Evolutionary conservation across 1,140 invertebrate species (phyloP), one percentile per base, ranked within the genome.

Genomic region (Leptopilina clavipes): DNA sequence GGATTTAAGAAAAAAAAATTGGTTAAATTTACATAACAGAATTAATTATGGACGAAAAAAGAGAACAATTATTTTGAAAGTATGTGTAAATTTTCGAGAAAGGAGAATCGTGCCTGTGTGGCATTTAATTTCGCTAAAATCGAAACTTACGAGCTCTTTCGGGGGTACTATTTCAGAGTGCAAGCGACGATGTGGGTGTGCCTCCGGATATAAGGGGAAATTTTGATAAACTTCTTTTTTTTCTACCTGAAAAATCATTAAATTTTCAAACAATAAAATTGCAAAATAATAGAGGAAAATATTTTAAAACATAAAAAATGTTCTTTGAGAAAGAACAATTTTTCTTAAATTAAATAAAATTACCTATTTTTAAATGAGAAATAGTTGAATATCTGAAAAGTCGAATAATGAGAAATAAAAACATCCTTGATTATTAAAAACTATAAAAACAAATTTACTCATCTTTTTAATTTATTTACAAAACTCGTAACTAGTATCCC

Each of bases 91-190:
- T 74, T 71, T n/a, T 54, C 52, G 17, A 18, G 18, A 19, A 17
- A 19, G 70, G 25, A 75, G 71, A 45, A 43, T 22, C 25, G 56
- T 56, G 43, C 45, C 72, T 54, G 48, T 54, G 40, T 48, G 54
- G 45, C 72, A 1, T 81, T 77, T 87, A 83, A 84, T 83, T 81
- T 83, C 79, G 59, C 76, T 83, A 82, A 81, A 86, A 84, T 74
- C 54, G 76, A 72, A 73, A 84, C 77, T 70, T 25, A 79, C n/a
- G 40, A 71, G 78, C 79, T 77, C 74, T 54, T 76, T 75, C 75
- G 40, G 71, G n/a, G 40, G 74, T 79, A 81, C 76, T 82, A 72
- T 85, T 84, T 48, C 74, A 71, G 83, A 85, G 78, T 75, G 82
- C 73, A 79, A 73, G 40, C 73, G 71, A 54, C 73, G 71, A 74